Evolutionary conservation across 2,888 invertebrate genomes (phyloP).

Genomic region (Drosophila quinaria): DNA sequence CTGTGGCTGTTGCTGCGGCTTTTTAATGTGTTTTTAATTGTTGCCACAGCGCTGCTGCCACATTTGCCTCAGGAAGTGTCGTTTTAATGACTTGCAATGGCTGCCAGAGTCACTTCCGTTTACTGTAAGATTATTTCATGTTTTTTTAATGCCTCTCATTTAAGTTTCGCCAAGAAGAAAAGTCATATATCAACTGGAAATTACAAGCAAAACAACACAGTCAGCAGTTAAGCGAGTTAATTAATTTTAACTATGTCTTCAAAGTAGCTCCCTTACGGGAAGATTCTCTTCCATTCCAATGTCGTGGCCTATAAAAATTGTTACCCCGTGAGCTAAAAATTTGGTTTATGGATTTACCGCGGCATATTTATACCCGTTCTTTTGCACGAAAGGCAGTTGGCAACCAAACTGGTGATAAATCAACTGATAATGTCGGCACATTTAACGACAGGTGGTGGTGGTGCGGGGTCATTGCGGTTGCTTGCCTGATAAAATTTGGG

Average conservation of each 20-base stretch:
- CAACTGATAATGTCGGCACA: conserved; percentile 81
- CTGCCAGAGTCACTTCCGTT: conserved; percentile 20
- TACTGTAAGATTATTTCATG: conserved; percentile 30
- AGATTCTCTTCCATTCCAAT: not conserved
- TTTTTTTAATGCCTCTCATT: conserved; percentile 65
- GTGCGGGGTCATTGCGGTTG: conserved; percentile 33
- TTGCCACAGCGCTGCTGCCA: conserved; percentile 39
- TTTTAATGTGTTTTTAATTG: conserved; percentile 78
- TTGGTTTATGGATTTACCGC: conserved; percentile 54
- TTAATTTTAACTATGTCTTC: conserved; percentile 67
- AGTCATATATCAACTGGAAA: conserved; percentile 42
- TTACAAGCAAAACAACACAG: conserved; percentile 37
- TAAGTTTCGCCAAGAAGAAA: conserved; percentile 37
- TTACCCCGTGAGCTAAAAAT: conserved; percentile 25
- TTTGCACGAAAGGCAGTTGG: conserved; percentile 56
- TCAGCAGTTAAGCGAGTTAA: conserved; percentile 68
- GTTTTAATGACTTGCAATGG: conserved; percentile 62
- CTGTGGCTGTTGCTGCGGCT: conserved; percentile 41
- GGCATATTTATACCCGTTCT: conserved; percentile 49
- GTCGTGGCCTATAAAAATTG: conserved; percentile 29
- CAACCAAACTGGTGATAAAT: conserved; percentile 75
- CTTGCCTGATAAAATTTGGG: conserved; percentile 38
- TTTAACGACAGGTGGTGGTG: conserved; percentile 52
- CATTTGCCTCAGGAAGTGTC: conserved; percentile 43
- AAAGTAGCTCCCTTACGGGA: not conserved